Conservation (phyloP, 2,888 invertebrate species). For the Itoplectis maculator region DNA sequence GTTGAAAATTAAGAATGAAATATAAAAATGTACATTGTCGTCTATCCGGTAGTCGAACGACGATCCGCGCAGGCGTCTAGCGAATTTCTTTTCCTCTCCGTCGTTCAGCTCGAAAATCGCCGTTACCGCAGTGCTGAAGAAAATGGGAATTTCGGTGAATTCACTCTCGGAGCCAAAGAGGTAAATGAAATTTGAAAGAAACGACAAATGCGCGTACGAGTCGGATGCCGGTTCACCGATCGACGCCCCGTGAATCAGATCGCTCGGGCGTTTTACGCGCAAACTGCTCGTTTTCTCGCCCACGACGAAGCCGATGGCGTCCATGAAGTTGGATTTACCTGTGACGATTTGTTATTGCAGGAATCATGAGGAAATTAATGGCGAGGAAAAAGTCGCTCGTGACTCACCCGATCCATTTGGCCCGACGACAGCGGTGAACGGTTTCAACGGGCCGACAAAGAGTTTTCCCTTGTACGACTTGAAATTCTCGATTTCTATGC, state of each 20-base stretch:
- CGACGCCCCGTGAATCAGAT: conserved; percentile 99
- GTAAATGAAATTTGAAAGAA: neutral
- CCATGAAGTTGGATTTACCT: conserved; percentile 99
- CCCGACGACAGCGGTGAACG: conserved; percentile 99
- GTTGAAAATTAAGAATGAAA: conserved; percentile 62
- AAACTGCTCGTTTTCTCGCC: conserved; percentile 98
- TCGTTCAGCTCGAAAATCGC: conserved; percentile 95
- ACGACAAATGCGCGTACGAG: conserved; percentile 85
- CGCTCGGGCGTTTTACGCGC: conserved; percentile 96
- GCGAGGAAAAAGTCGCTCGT: neutral
- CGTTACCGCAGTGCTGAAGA: conserved; percentile 95
- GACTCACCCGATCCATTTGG: conserved; percentile 98
- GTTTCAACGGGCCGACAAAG: conserved; percentile 97
- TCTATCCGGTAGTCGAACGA: conserved; percentile 98
- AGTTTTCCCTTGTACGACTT: conserved; percentile 98
- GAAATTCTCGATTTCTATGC: conserved; percentile 99
- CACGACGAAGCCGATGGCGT: conserved; percentile 99
- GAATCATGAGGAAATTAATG: neutral
- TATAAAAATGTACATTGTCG: conserved; percentile 88
- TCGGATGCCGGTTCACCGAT: conserved; percentile 96
- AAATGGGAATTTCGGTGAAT: neutral
- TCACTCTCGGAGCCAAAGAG: neutral
- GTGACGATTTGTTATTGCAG: conserved; percentile 71
- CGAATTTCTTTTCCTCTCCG: conserved; percentile 92
- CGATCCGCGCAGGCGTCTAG: conserved; percentile 94